Conservation (phyloP, 2,888 invertebrate species). For the Morpho deidamia region DNA sequence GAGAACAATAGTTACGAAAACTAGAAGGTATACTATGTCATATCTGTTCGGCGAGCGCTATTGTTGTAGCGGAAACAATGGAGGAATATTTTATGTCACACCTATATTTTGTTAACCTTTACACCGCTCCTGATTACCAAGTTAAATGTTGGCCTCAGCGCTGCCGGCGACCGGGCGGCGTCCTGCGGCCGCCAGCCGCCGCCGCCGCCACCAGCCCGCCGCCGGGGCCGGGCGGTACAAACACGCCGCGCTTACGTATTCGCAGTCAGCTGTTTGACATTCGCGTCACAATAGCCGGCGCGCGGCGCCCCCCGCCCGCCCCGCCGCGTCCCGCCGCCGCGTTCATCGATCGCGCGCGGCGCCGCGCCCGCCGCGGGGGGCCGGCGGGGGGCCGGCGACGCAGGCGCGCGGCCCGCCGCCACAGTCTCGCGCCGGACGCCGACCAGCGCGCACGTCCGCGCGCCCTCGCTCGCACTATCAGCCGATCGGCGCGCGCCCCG, state of each 20-base stretch:
- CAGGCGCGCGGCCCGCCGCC: constrained; percentile 38
- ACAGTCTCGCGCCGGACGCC: constrained; percentile 58
- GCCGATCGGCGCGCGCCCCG: constrained; percentile 70
- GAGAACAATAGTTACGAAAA: not conserved
- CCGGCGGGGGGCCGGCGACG: constrained; percentile 38
- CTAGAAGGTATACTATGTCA: constrained; percentile 5
- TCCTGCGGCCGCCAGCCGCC: not conserved
- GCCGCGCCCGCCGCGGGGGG: constrained; percentile 27
- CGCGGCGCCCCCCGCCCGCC: constrained; percentile 43
- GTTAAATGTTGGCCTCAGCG: constrained; percentile 26
- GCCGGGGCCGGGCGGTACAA: no score
- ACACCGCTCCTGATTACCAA: constrained; percentile 26
- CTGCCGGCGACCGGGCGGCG: no score
- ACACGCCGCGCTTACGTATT: constrained; percentile 38
- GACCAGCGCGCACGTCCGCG: constrained; percentile 55
- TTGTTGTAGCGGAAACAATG: constrained; percentile 19
- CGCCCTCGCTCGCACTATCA: constrained; percentile 51
- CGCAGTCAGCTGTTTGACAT: constrained; percentile 69
- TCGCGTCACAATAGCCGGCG: constrained; percentile 37
- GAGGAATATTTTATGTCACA: constrained; percentile 14
- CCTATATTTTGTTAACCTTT: constrained; percentile 24
- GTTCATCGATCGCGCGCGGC: constrained; percentile 46
- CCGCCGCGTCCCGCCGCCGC: constrained; percentile 36
- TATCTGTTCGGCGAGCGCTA: constrained; percentile 13
- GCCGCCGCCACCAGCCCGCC: no score